These are phyloP conservation scores for Edolisoma coerulescens DNA, from an alignment of 2,113 vertebrate genomes.

Conservation along the genomic window DNA sequence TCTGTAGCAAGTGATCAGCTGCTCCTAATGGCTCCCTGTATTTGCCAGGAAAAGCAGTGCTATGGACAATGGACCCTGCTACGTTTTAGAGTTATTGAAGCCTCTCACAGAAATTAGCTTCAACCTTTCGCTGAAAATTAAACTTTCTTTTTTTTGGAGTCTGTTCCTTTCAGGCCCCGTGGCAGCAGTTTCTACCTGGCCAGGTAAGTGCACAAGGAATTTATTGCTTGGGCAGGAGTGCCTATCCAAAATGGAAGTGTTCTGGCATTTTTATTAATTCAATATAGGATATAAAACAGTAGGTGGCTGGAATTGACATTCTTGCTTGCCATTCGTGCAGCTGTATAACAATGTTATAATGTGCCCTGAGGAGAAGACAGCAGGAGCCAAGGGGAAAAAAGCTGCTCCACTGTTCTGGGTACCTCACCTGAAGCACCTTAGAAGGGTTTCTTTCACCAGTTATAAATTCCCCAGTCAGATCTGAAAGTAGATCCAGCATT, in stretches of 20 bases:
- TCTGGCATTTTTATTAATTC: background rate
- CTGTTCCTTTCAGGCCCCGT: background rate
- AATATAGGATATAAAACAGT: background rate
- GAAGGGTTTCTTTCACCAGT: background rate
- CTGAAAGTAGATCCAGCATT: background rate
- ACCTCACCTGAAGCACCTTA: background rate
- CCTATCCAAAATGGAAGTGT: background rate
- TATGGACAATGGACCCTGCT: background rate
- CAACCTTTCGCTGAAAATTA: background rate
- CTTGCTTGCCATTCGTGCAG: background rate
- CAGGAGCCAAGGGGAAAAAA: background rate
- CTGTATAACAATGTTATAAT: background rate
- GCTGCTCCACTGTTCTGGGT: background rate
- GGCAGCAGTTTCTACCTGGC: background rate
- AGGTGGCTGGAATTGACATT: background rate
- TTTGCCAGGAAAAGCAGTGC: background rate
- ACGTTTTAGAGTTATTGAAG: background rate
- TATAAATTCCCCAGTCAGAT: background rate
- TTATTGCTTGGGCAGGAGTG: background rate
- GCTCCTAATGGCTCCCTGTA: background rate
- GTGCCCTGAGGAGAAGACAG: background rate
- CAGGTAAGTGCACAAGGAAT: background rate
- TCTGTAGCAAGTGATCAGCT: conserved; percentile 6
- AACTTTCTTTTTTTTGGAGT: background rate
- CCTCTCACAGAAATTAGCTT: background rate